Evolutionary conservation across 1,140 invertebrate genomes (phyloP).

Genomic region (Trissolcus basalis): DNA sequence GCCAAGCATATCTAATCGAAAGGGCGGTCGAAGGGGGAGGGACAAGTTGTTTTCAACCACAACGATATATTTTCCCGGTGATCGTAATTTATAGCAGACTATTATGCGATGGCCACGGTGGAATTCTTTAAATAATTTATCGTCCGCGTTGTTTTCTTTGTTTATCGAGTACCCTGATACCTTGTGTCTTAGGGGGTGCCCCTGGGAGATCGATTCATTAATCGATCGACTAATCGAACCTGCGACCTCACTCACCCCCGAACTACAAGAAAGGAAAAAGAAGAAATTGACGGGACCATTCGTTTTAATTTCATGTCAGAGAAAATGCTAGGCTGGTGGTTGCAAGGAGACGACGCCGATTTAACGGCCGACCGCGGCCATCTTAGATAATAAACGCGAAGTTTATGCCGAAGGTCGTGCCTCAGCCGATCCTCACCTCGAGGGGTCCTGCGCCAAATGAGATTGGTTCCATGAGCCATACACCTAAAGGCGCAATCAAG

Average conservation of each 20-base stretch:
- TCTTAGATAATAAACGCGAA: slow-evolving; percentile 60
- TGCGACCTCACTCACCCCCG: slow-evolving; percentile 35
- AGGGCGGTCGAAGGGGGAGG: slow-evolving; percentile 44
- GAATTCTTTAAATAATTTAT: slow-evolving; percentile 66
- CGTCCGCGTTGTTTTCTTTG: slow-evolving; percentile 58
- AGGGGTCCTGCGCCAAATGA: slow-evolving; percentile 62
- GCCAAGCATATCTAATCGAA: slow-evolving; percentile 54
- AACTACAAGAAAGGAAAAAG: slow-evolving; percentile 4
- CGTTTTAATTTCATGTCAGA: slow-evolving; percentile 4
- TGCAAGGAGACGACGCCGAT: slow-evolving; percentile 40
- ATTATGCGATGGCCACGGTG: slow-evolving; percentile 62
- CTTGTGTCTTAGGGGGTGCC: slow-evolving; percentile 42
- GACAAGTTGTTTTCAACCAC: slow-evolving; percentile 60
- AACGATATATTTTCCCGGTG: slow-evolving; percentile 61
- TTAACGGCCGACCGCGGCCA: slow-evolving; percentile 57
- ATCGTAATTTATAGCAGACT: slow-evolving; percentile 61
- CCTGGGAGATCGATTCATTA: slow-evolving; percentile 61
- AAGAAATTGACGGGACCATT: slow-evolving; percentile 18
- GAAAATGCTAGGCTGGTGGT: slow-evolving; percentile 17
- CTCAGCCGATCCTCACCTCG: slow-evolving; percentile 62
- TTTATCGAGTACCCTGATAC: slow-evolving; percentile 53
- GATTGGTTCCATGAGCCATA: slow-evolving; percentile 63
- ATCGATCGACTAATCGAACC: slow-evolving; percentile 61
- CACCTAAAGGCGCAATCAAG: slow-evolving; percentile 64
- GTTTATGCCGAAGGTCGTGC: slow-evolving; percentile 61